Base-by-base conservation (phyloP, 2,113 vertebrate genomes). In the Chaetops frenatus region DNA sequence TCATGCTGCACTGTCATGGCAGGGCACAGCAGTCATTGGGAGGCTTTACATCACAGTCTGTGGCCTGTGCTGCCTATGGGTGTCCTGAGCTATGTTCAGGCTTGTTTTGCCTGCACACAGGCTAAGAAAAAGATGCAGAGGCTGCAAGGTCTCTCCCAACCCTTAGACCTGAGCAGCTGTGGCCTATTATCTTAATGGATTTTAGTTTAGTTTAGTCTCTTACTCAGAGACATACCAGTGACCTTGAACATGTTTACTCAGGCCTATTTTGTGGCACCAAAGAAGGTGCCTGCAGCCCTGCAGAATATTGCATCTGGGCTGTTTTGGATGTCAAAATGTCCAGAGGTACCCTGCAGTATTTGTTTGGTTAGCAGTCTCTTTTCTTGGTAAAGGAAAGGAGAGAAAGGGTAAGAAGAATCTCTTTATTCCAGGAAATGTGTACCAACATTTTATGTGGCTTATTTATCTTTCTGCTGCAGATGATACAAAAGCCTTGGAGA, bases 401-500 rank as follows among this genome's bases (percentile, higher is more conserved):
- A 69, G n/a, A 53, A 60, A 54, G 29, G 6, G 23, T 79, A 36
- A 92, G 42, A 33, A 66, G 73, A 80, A 42, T 54, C 21, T 80
- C 11, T 45, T 90, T 54, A 24, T 90, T 86, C n/a, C 18, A 33
- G 53, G n/a, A 87, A 85, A 33, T 16, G 18, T 28, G 21, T 38
- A 38, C 36, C 4, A 25, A 2, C 19, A 12, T n/a, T 16, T 69
- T 56, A 81, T 6, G 15, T 9, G 15, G 20, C 22, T 83, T 76
- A 6, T 72, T 91, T 94, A 35, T 95, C 12, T 82, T 78, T 71
- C n/a, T 82, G 35, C 90, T 85, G 71, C 93, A 96, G 73, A 27
- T 95, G 90, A 83, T 88, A 36, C 45, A 15, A 33, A 87, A 90
- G 66, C 79, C 44, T 64, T 58, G 48, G 66, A 90, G 69, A 40